Evolutionary conservation across 2,888 invertebrate species (phyloP).

Genomic region (Clanis bilineata): DNA sequence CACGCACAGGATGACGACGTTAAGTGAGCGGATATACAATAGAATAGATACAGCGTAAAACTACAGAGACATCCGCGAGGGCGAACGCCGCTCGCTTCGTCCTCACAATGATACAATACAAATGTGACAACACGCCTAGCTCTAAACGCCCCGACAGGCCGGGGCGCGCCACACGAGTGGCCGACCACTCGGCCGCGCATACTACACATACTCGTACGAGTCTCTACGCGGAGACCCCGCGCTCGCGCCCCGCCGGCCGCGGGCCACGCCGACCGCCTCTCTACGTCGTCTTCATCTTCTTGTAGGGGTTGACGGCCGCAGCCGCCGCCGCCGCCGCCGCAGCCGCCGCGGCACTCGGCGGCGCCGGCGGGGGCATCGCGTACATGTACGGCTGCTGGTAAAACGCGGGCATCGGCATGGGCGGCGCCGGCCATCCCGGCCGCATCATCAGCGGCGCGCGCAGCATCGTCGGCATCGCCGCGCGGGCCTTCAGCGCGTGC

Average conservation of each 20-base stretch:
- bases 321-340: conserved; percentile 67
- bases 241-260: conserved; percentile 72
- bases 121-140: conserved; percentile 80
- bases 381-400: conserved; percentile 79
- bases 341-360: conserved; percentile 65
- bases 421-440: conserved; percentile 72
- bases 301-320: conserved; percentile 89
- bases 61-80: conserved; percentile 77
- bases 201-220: no score
- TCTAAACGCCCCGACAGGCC: conserved; percentile 77
- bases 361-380: conserved; percentile 76
- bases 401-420: conserved; percentile 73
- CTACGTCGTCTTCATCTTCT: conserved; percentile 95
- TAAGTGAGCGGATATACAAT: conserved; percentile 77
- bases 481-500: conserved; percentile 88
- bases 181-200: conserved; percentile 69
- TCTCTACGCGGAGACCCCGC: conserved; percentile 80
- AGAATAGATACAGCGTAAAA: conserved; percentile 75
- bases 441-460: conserved; percentile 73
- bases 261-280: conserved; percentile 56
- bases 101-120: conserved; percentile 80
- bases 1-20: conserved; percentile 79
- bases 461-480: conserved; percentile 77
- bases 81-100: conserved; percentile 71
- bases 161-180: conserved; percentile 71